Base-by-base conservation (phyloP, 2,888 invertebrate species). In the Odontocolon sp. region DNA sequence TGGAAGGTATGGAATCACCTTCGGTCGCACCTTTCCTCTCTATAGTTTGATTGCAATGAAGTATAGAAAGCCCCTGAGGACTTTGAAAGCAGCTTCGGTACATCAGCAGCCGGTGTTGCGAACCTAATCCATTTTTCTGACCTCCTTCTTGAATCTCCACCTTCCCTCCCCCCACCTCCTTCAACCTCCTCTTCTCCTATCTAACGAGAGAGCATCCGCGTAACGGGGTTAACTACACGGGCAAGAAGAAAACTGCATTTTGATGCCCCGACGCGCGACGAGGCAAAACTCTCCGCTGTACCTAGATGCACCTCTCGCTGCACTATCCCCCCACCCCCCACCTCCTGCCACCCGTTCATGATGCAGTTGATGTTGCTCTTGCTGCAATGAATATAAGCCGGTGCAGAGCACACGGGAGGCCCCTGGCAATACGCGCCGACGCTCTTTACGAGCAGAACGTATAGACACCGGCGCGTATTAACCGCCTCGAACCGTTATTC, bases 81-180 rank as follows among this genome's bases (percentile, higher is more conserved):
- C 69, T 57, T 26, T 21, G 11, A 14, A 11, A 50, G 33, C 33
- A 28, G n/a, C n/a, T n/a, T 56, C 21, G 33, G 42, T 33, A 21
- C 56, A 63, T 61, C 72, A 63, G 38, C 57, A 40, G 66, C 56
- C 63, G 47, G 69, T 78, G 73, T 76, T 81, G 77, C 72, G n/a
- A n/a, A 79, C 77, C 82, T 82, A 85, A 86, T 84, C 82, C 80
- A 83, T 84, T 86, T 85, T 84, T 82, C n/a, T n/a, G n/a, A n/a
- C n/a, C 36, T 16, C 18, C 18, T 6, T 50, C 26, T 5, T 50
- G 11, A 16, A 16, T 50, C 18, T 50, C 18, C 11, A 16, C 18
- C 28, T 23, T 64, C 14, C 14, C 18, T 71, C 70, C 33, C 47
- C 3, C 80, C 80, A 82, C 82, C 82, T 84, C 80, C 79, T 84